These are phyloP conservation scores for Drosophila pseudotakahashii DNA, from an alignment of 2,888 invertebrate species.

Conservation along the genomic window DNA sequence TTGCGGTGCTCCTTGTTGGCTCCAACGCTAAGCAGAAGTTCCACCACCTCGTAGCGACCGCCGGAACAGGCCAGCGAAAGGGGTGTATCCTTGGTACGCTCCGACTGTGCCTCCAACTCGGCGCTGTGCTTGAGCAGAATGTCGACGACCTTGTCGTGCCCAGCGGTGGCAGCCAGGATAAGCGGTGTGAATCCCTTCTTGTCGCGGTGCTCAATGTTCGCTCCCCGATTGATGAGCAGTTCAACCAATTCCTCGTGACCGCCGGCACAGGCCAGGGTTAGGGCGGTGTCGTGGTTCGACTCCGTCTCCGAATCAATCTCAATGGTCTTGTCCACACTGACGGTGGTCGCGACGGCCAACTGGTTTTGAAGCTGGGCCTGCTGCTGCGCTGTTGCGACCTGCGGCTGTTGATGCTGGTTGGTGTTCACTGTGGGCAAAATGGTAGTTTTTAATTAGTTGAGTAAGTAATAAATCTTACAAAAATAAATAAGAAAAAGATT, in stretches of 20 bases:
- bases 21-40: constrained; percentile 92
- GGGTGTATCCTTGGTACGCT: constrained; percentile 99
- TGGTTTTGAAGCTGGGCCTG: constrained; percentile 78
- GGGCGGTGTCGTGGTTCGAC: constrained; percentile 98
- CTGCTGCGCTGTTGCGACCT: constrained; percentile 73
- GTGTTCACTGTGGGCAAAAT: constrained; percentile 72
- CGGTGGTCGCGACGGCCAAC: constrained; percentile 79
- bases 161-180: constrained; percentile 98
- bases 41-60: constrained; percentile 98
- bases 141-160: constrained; percentile 95
- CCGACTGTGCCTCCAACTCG: constrained; percentile 99
- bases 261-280: constrained; percentile 98
- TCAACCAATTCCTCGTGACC: constrained; percentile 98
- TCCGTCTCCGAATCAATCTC: constrained; percentile 99
- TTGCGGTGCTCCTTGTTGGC: constrained; percentile 99
- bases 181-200: constrained; percentile 99
- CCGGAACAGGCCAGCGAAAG: constrained; percentile 98
- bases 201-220: constrained; percentile 98
- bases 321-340: constrained; percentile 89
- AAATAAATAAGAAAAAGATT: background rate
- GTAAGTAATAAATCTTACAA: too few relatives aligned
- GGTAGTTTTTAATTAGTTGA: background rate
- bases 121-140: constrained; percentile 96
- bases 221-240: constrained; percentile 94
- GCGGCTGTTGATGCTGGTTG: constrained; percentile 72